These are phyloP conservation scores for Hemistola chrysoprasaria DNA, from an alignment of 2,888 invertebrate genomes.

Conservation along the genomic window DNA sequence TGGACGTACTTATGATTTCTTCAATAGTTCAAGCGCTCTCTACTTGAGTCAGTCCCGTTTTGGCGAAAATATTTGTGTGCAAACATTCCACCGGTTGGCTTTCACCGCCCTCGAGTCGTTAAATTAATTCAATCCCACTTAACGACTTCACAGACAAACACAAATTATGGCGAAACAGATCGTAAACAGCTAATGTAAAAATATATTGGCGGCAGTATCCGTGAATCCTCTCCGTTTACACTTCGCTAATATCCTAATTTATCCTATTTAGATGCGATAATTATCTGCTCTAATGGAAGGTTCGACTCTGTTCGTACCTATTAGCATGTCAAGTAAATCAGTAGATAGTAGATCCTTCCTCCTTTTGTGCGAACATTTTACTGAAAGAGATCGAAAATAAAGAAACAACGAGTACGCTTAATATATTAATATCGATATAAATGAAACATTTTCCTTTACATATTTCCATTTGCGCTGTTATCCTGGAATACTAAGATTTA, in stretches of 20 bases:
- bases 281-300: constrained; percentile 19
- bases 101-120: constrained; percentile 23
- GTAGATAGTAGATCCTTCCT: background rate
- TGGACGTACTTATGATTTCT: constrained; percentile 41
- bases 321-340: constrained; percentile 20
- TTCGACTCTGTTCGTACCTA: constrained; percentile 10
- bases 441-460: constrained; percentile 6
- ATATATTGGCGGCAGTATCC: constrained; percentile 32
- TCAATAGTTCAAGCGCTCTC: constrained; percentile 38
- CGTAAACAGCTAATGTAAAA: constrained; percentile 36
- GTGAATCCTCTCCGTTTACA: constrained; percentile 31
- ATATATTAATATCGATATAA: background rate
- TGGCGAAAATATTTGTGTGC: constrained; percentile 29
- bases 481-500: constrained; percentile 1
- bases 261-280: constrained; percentile 30
- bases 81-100: constrained; percentile 17
- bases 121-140: constrained; percentile 36
- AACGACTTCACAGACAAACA: constrained; percentile 35
- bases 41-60: constrained; percentile 31
- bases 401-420: constrained; percentile 4
- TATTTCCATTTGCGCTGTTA: constrained; percentile 5
- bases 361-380: constrained; percentile 1
- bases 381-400: constrained; percentile 5
- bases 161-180: constrained; percentile 35
- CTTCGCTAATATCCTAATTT: constrained; percentile 32